Base-by-base conservation (phyloP, 2,888 invertebrate species). In the Selenia dentaria region DNA sequence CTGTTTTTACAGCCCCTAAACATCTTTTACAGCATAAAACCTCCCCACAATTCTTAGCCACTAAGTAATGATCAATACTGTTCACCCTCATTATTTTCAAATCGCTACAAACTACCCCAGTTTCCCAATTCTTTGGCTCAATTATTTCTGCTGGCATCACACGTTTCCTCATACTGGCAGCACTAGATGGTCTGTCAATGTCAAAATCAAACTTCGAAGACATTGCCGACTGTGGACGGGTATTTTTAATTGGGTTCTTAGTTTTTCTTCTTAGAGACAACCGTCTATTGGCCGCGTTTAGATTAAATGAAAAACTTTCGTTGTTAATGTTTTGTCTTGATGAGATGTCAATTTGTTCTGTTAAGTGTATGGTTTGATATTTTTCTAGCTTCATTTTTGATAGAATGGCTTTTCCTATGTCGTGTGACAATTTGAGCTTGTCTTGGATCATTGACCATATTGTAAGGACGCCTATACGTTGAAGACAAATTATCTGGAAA, bases 391-490 rank as follows among this genome's bases (percentile, higher is more conserved):
- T 82, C 43, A 84, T 70, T 74, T 74, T 84, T 0, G 90, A 87
- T 78, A 84, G 83, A 45, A 67, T 84, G 0, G 89, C 83, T 60
- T 81, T 84, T 2, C 88, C 87, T 0, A 82, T 70, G 13, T 89
- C 87, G 8, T 56, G 55, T 37, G 1, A 44, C 22, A 0, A 49
- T 57, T 56, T 70, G 73, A 0, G 59, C 48, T 73, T 88, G 12
- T 87, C 82, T 64, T 83, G 82, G 13, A 83, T 65, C 55, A 91
- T 77, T 0, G 74, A 78, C 87, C 89, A 91, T 56, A 84, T 72
- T 38, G 77, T 77, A 6, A 91, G 42, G 2, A 80, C 51, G 2
- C 91, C 91, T 18, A 67, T 66, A 3, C 76, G 67, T 67, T 86
- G 87, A 35, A 91, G 54, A 0, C 80, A 69, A 26, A 79, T 74